These are phyloP conservation scores for Nematopogon swammerdamellus DNA, from an alignment of 2,888 invertebrate genomes.

Conservation along the genomic window DNA sequence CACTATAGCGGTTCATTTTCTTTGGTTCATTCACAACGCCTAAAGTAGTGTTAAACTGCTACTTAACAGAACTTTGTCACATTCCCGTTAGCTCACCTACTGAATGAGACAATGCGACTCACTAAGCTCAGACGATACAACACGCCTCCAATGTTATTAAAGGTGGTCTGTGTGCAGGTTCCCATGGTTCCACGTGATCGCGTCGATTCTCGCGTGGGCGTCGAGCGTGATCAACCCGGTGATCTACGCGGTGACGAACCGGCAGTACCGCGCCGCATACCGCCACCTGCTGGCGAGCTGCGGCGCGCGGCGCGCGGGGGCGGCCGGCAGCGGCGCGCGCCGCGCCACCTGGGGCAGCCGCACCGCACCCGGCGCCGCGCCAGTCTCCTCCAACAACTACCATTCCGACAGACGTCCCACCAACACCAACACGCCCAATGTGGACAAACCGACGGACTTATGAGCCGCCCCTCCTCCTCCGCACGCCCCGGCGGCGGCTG, in stretches of 20 bases:
- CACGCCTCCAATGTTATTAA: too few species aligned
- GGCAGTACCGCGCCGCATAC: slow-evolving; percentile 70
- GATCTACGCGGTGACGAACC: slow-evolving; percentile 86
- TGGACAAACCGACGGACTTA: slow-evolving; percentile 40
- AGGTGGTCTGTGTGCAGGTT: slow-evolving; percentile 24
- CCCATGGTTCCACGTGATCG: slow-evolving; percentile 77
- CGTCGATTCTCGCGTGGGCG: slow-evolving; percentile 86
- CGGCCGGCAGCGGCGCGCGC: slow-evolving; percentile 30
- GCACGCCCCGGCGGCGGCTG: too few species aligned
- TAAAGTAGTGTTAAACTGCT: too few species aligned
- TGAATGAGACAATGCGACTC: too few species aligned
- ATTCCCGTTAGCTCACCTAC: too few species aligned
- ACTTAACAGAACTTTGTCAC: too few species aligned
- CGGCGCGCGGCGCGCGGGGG: slow-evolving; percentile 16
- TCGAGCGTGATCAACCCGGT: slow-evolving; percentile 88
- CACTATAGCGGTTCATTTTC: too few species aligned
- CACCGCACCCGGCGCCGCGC: slow-evolving; percentile 41
- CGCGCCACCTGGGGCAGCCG: slow-evolving; percentile 45
- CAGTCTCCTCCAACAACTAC: slow-evolving; percentile 18
- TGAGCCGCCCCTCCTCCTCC: too few species aligned
- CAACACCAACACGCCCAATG: slow-evolving; percentile 20
- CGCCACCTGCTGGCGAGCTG: slow-evolving; percentile 40
- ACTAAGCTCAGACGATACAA: too few species aligned
- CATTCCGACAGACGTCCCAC: slow-evolving; percentile 28
- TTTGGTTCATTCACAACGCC: too few species aligned